Percentiles rank a stretch among this genome's conserved stretches.
phyloP scores from a whole-genome alignment of 2,888 invertebrate species.

The Acleris laterana region DNA sequence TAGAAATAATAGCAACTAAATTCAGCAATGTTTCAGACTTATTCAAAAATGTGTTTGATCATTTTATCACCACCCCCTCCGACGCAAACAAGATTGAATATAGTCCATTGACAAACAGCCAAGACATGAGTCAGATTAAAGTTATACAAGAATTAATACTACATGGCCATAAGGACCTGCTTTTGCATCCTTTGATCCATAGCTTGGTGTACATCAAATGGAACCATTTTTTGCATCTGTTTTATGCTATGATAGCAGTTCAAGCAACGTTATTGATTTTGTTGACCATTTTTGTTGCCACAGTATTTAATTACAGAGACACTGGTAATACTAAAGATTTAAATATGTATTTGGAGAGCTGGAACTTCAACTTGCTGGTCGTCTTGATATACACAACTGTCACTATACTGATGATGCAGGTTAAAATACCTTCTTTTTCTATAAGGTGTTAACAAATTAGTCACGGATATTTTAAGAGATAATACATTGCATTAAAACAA shows the following conservation, averaged over 20 bases:
- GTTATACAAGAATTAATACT: conserved; percentile 9
- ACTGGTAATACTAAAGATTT: no score
- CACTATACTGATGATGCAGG: no score
- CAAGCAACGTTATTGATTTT: conserved; percentile 6
- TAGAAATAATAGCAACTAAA: not conserved
- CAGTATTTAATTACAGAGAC: not conserved
- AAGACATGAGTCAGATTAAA: conserved; percentile 2
- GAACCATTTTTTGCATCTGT: not conserved
- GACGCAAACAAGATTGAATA: not conserved
- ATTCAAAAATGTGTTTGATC: conserved; percentile 2
- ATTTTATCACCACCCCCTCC: not conserved
- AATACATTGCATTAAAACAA: no score
- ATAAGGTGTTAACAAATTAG: no score
- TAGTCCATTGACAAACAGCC: not conserved
- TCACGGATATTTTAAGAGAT: no score
- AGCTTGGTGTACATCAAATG: conserved; percentile 15
- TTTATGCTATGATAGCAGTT: conserved; percentile 1
- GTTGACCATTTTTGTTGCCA: not conserved
- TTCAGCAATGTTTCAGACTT: not conserved
- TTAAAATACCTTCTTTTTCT: no score
- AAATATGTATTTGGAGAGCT: no score
- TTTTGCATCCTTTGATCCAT: conserved; percentile 10
- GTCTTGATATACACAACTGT: no score
- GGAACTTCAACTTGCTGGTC: no score
- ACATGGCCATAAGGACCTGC: conserved; percentile 4